These are phyloP conservation scores for Nymphicus hollandicus DNA, from an alignment of 2,113 vertebrate genomes.

Conservation along the genomic window DNA sequence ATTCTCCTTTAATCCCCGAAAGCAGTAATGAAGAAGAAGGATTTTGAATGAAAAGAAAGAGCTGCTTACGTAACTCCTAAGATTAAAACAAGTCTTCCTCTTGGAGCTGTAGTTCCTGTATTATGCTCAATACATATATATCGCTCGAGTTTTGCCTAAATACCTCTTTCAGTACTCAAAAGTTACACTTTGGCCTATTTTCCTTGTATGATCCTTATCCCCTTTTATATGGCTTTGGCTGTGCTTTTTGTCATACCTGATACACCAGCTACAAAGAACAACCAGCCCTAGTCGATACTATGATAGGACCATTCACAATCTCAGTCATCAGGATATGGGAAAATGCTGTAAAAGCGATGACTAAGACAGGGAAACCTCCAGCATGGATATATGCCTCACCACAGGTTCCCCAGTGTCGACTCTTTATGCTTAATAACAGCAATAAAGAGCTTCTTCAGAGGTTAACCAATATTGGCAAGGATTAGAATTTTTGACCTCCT, in stretches of 20 bases:
- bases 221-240: neutral
- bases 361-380: neutral
- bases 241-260: neutral
- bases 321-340: neutral
- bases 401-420: neutral
- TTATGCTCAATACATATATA: neutral
- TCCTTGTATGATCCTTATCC: neutral
- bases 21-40: slow-evolving; percentile 87
- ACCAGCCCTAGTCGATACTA: neutral
- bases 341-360: neutral
- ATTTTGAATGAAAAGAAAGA: slow-evolving; percentile 65
- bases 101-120: neutral
- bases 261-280: neutral
- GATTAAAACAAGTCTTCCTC: neutral
- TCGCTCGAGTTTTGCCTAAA: neutral
- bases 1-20: slow-evolving; percentile 92
- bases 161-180: neutral
- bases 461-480: neutral
- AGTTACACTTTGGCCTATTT: neutral
- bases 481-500: neutral
- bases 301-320: neutral
- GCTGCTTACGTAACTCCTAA: neutral
- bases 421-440: neutral
- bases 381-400: neutral
- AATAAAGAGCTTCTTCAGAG: neutral